Percentiles rank a stretch among this genome's conserved stretches.
Evolutionary conservation across 2,888 invertebrate species (phyloP).

Genomic region (Gymnosoma rotundatum): DNA sequence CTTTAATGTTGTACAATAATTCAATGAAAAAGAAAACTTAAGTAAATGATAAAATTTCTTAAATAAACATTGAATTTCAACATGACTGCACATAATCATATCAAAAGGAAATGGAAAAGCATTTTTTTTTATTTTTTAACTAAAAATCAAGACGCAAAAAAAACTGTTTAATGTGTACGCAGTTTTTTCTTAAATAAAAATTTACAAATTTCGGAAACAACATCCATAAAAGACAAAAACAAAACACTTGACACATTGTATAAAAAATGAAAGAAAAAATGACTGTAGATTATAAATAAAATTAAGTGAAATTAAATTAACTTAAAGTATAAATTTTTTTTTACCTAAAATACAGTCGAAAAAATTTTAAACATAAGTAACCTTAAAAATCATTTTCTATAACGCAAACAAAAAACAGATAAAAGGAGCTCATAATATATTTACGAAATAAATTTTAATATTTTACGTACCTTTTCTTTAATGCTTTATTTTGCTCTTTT

Average conservation of each 20-base stretch:
- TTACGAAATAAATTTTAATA: constrained; percentile 64
- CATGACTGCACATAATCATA: constrained; percentile 7
- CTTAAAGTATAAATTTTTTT: constrained; percentile 16
- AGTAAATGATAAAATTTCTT: not conserved
- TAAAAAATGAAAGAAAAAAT: too few relatives aligned
- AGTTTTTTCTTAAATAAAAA: not conserved
- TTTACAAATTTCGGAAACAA: not conserved
- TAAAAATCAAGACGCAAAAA: not conserved
- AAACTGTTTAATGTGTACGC: not conserved
- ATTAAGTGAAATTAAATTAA: constrained; percentile 1
- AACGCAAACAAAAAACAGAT: not conserved
- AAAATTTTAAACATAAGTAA: not conserved
- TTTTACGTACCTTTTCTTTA: constrained; percentile 38
- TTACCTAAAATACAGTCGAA: not conserved
- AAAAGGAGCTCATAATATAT: constrained; percentile 49
- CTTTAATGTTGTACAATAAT: too few relatives aligned
- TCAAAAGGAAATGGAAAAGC: constrained; percentile 20
- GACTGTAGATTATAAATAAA: too few relatives aligned
- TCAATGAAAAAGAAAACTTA: too few relatives aligned
- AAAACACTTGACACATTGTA: too few relatives aligned
- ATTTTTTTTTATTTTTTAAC: constrained; percentile 1
- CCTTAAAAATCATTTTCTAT: not conserved
- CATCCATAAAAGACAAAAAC: not conserved
- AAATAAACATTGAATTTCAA: not conserved
- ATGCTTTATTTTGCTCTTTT: constrained; percentile 15